These are phyloP conservation scores for Heliconius melpomene DNA, from an alignment of 1,140 invertebrate species.

Conservation along the genomic window DNA sequence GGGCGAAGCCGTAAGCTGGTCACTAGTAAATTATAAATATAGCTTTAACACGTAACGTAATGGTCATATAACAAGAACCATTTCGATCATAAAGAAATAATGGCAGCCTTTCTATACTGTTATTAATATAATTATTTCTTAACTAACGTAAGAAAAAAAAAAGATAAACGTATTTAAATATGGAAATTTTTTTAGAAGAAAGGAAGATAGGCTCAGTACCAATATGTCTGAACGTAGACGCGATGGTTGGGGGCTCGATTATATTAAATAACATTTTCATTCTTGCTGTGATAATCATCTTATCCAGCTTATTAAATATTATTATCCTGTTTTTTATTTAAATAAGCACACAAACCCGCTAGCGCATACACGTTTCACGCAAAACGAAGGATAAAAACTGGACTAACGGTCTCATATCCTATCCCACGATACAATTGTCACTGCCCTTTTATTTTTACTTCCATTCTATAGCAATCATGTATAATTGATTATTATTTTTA, in stretches of 20 bases:
- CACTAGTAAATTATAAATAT: too few species aligned
- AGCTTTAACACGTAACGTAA: too few species aligned
- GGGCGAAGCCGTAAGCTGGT: too few species aligned
- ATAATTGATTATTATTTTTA: not conserved
- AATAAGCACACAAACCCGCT: not conserved
- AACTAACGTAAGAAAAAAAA: not conserved
- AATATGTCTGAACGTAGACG: not conserved
- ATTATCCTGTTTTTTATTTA: not conserved
- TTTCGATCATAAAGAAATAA: not conserved
- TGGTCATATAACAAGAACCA: not conserved
- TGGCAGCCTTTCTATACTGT: not conserved
- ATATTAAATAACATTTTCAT: not conserved
- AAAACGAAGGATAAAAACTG: slow-evolving; percentile 1
- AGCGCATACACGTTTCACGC: not conserved
- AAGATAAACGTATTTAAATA: not conserved
- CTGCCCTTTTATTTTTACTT: slow-evolving; percentile 5
- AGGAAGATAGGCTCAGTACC: too few species aligned
- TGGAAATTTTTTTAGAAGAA: too few species aligned
- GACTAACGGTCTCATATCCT: slow-evolving; percentile 3
- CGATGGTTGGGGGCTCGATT: not conserved
- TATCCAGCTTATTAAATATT: not conserved
- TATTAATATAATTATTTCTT: slow-evolving; percentile 5
- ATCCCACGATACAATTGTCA: slow-evolving; percentile 6
- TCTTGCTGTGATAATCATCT: not conserved
- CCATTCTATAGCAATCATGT: not conserved